Conservation (phyloP, 2,888 invertebrate species). For the Clunio marinus region DNA sequence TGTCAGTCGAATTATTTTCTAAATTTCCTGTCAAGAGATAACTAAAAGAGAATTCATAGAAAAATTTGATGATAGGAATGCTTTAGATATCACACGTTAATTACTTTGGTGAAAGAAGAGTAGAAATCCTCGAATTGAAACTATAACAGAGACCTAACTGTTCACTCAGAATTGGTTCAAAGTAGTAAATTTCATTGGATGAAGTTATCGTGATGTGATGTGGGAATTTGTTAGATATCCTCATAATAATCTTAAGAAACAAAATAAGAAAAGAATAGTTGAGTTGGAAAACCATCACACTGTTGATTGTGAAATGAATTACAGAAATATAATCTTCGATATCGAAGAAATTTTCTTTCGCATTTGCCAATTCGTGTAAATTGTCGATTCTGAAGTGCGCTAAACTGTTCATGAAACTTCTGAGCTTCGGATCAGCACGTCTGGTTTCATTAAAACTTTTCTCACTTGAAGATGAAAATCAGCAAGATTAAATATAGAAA, state of each 20-base stretch:
- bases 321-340: constrained; percentile 28
- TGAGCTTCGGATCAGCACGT: background rate
- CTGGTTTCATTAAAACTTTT: background rate
- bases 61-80: background rate
- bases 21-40: constrained; percentile 17
- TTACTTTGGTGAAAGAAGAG: constrained; percentile 42
- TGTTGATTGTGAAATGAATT: constrained; percentile 5
- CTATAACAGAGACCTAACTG: constrained; percentile 45
- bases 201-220: constrained; percentile 28
- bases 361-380: constrained; percentile 5
- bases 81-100: background rate
- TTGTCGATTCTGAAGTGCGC: constrained; percentile 27
- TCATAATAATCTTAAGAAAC: constrained; percentile 15
- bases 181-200: constrained; percentile 4
- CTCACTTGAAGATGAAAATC: background rate
- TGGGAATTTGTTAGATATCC: constrained; percentile 32
- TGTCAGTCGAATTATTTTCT: constrained; percentile 2
- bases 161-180: constrained; percentile 42
- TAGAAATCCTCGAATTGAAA: constrained; percentile 44
- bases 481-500: background rate
- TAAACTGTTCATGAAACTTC: constrained; percentile 6
- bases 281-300: background rate
- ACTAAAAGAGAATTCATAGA: constrained; percentile 1
- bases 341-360: constrained; percentile 20
- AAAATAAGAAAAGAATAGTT: background rate